Percentiles rank a stretch among this genome's conserved stretches.
These are phyloP conservation scores for Corythoichthys intestinalis DNA, from an alignment of 2,113 vertebrate species.

Conservation along the genomic window DNA sequence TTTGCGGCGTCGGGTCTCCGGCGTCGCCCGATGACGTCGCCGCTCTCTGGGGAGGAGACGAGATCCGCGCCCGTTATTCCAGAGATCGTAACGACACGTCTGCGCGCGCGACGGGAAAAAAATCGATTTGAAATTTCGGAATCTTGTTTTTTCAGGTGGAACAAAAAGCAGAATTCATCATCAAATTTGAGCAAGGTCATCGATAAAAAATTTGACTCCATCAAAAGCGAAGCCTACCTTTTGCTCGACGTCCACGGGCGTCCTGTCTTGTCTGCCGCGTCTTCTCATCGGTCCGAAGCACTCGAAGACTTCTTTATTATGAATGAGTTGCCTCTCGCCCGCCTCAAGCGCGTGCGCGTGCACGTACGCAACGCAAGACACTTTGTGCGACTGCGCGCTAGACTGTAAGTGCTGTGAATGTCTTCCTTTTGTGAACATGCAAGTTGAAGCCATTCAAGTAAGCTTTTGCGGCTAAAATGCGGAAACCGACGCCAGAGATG, in stretches of 20 bases:
- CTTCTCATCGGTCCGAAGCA: background rate
- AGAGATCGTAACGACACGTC: background rate
- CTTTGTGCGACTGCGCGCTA: no score
- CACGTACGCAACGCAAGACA: no score
- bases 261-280: background rate
- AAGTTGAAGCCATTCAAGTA: background rate
- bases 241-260: background rate
- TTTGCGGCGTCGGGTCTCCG: constrained; percentile 22
- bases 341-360: no score
- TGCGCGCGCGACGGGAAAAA: background rate
- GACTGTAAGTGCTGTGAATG: no score
- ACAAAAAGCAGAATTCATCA: no score
- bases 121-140: background rate
- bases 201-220: background rate
- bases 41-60: background rate
- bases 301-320: background rate
- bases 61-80: background rate
- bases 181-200: no score
- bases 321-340: background rate
- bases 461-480: background rate
- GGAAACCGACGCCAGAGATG: background rate
- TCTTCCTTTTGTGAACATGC: no score
- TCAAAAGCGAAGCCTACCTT: background rate
- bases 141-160: no score
- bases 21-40: background rate